These are phyloP conservation scores for Galago senegalensis DNA, from an alignment of 2,797 vertebrate species.

Conservation along the genomic window DNA sequence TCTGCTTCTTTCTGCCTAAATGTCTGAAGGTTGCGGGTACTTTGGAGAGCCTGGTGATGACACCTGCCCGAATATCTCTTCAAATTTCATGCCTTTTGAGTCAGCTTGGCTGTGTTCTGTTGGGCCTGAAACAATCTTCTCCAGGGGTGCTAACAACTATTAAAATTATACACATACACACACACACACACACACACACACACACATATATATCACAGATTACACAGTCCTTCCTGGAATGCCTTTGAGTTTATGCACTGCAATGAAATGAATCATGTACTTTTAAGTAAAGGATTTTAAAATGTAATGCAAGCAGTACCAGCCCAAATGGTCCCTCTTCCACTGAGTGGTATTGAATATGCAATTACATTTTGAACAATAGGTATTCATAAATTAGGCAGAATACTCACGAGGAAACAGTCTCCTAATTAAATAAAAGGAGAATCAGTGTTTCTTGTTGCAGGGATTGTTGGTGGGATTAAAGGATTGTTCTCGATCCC, in stretches of 20 bases:
- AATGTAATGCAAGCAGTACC: constrained; percentile 60
- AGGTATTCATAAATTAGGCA: constrained; percentile 87
- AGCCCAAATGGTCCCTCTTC: constrained; percentile 72
- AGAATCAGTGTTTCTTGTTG: constrained; percentile 85
- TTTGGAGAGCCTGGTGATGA: background rate
- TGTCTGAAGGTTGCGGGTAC: background rate
- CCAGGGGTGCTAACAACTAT: background rate
- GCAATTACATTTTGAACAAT: constrained; percentile 88
- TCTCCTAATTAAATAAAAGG: constrained; percentile 87
- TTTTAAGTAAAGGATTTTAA: constrained; percentile 63
- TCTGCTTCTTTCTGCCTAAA: background rate
- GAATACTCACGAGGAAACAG: constrained; percentile 85
- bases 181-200: background rate
- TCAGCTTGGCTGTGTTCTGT: background rate
- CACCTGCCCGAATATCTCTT: background rate
- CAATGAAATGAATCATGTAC: constrained; percentile 52
- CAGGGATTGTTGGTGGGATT: constrained; percentile 86
- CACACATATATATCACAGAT: too few species aligned
- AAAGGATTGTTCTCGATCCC: constrained; percentile 70
- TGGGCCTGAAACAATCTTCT: background rate
- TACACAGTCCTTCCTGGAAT: constrained; percentile 6
- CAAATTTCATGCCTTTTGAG: background rate
- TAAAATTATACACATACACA: background rate
- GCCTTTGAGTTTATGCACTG: constrained; percentile 15
- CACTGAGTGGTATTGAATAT: constrained; percentile 86